phyloP scores from a whole-genome alignment of 2,113 vertebrate genomes.

The Gobio gobio region DNA sequence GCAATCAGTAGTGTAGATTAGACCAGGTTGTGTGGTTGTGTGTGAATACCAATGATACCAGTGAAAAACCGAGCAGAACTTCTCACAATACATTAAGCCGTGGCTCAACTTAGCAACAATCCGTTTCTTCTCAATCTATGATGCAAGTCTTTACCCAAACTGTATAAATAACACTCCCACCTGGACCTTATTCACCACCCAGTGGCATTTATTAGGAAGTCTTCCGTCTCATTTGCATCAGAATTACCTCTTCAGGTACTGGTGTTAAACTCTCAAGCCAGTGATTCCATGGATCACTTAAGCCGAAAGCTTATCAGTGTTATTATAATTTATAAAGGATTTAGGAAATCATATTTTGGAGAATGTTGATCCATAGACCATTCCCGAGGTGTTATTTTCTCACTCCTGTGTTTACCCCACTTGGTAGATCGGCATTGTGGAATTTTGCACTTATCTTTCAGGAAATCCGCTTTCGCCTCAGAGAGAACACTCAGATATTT shows the following conservation, averaged over 20 bases:
- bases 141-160: conserved; percentile 60
- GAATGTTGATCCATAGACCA: conserved; percentile 67
- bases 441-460: conserved; percentile 66
- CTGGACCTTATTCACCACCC: conserved; percentile 72
- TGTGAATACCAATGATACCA: conserved; percentile 39
- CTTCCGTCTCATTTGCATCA: conserved; percentile 75
- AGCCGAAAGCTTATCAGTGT: conserved; percentile 75
- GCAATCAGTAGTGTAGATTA: conserved; percentile 11
- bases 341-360: conserved; percentile 75
- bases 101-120: conserved; percentile 68
- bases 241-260: conserved; percentile 74
- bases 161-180: conserved; percentile 71
- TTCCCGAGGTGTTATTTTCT: conserved; percentile 70
- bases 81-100: conserved; percentile 68
- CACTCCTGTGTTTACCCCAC: conserved; percentile 72
- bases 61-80: conserved; percentile 67
- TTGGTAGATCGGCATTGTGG: conserved; percentile 69
- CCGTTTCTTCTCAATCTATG: conserved; percentile 45
- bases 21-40: background rate
- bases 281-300: conserved; percentile 75
- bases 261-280: conserved; percentile 79
- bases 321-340: conserved; percentile 77
- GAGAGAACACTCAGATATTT: conserved; percentile 62
- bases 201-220: conserved; percentile 71
- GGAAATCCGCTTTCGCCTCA: conserved; percentile 72